Conservation (phyloP, 2,797 vertebrate species). For the Malacoctenus gilli region DNA sequence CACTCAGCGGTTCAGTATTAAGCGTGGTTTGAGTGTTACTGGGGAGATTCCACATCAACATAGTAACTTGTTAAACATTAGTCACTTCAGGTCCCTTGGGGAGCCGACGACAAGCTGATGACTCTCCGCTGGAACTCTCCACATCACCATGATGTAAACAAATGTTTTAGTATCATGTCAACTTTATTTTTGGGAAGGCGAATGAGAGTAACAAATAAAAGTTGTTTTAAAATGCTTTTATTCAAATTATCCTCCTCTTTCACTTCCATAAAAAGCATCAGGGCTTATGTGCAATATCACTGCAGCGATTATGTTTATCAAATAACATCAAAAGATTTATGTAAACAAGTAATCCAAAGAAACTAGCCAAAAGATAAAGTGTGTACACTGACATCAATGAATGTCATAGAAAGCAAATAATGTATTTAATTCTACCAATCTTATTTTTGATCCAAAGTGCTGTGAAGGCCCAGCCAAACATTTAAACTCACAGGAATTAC, state of each 20-base stretch:
- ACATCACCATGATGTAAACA: conserved; percentile 10
- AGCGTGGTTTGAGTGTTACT: conserved; percentile 64
- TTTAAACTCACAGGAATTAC: conserved; percentile 64
- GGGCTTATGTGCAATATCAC: conserved; percentile 78
- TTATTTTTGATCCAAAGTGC: conserved; percentile 72
- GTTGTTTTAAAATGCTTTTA: conserved; percentile 77
- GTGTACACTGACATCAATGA: conserved; percentile 35
- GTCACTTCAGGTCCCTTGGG: conserved; percentile 21
- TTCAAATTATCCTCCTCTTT: conserved; percentile 71
- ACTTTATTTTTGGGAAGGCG: not conserved
- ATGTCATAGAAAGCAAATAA: conserved; percentile 36
- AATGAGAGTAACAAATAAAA: conserved; percentile 1
- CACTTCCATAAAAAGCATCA: conserved; percentile 71
- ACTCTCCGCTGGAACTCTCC: conserved; percentile 7
- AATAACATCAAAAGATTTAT: conserved; percentile 62
- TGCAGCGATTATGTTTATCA: conserved; percentile 67
- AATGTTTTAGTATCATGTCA: not conserved
- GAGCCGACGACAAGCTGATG: conserved; percentile 5
- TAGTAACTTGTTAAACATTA: conserved; percentile 80
- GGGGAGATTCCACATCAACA: conserved; percentile 77
- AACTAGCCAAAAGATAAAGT: too few relatives aligned
- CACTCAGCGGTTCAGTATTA: conserved; percentile 17
- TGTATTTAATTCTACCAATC: conserved; percentile 53
- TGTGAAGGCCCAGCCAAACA: conserved; percentile 65
- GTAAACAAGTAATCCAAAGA: conserved; percentile 66